Percentiles rank a stretch among this genome's conserved stretches.
phyloP scores from a whole-genome alignment of 1,140 invertebrate species.

The Ectropis grisescens region DNA sequence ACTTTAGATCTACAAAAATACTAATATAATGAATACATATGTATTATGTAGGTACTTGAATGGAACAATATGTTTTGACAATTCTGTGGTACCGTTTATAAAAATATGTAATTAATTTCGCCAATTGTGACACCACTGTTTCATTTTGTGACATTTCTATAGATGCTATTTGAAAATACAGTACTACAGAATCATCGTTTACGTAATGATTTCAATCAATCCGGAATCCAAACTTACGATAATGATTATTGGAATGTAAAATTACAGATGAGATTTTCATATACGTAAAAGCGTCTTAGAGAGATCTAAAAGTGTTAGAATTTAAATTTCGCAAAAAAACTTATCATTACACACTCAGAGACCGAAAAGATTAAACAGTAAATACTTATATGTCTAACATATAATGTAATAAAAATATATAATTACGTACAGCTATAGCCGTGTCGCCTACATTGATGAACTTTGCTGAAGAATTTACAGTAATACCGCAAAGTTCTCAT shows the following conservation, averaged over 20 bases:
- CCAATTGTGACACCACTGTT: no score
- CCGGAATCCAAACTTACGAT: constrained; percentile 40
- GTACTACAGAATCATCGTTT: no score
- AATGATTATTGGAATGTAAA: constrained; percentile 57
- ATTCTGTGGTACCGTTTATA: no score
- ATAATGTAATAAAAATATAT: constrained; percentile 7
- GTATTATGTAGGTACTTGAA: no score
- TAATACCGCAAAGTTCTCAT: constrained; percentile 53
- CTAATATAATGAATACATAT: no score
- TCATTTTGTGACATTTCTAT: no score
- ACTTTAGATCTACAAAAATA: no score
- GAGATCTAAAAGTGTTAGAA: constrained; percentile 38
- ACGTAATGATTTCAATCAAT: no score
- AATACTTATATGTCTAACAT: constrained; percentile 14
- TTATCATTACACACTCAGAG: constrained; percentile 1
- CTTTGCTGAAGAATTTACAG: constrained; percentile 38
- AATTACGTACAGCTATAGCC: constrained; percentile 37
- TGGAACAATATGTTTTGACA: no score
- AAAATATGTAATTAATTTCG: no score
- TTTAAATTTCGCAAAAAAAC: neutral
- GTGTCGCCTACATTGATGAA: constrained; percentile 23
- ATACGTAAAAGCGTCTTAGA: constrained; percentile 38
- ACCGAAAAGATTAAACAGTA: neutral
- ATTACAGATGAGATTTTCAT: constrained; percentile 55
- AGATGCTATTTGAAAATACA: no score